Conservation (phyloP, 1,140 invertebrate genomes). For the Helicoverpa armigera region DNA sequence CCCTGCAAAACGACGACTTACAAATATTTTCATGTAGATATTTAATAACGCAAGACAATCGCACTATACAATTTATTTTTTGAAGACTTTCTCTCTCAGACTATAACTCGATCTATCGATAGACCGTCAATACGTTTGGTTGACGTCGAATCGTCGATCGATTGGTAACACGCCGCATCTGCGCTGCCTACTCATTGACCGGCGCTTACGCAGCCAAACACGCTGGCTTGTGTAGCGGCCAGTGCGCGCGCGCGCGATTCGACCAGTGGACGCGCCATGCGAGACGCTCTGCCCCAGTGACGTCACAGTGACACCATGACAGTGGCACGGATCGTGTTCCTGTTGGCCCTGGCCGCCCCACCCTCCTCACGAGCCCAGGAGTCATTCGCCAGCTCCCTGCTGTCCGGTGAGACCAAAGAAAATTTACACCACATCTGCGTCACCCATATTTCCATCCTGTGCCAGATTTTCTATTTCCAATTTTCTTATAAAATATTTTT, state of each 20-base stretch:
- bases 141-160: no score
- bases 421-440: conserved; percentile 1
- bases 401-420: conserved; percentile 88
- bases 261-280: conserved; percentile 63
- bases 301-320: conserved; percentile 54
- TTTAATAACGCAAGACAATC: no score
- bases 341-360: conserved; percentile 57
- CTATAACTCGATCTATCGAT: no score
- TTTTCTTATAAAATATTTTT: not conserved
- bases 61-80: not conserved
- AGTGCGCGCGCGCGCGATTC: conserved; percentile 55
- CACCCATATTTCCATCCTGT: conserved; percentile 6
- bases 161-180: conserved; percentile 2
- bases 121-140: no score
- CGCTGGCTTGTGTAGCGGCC: conserved; percentile 58
- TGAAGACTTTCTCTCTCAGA: not conserved
- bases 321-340: conserved; percentile 55
- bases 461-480: conserved; percentile 14
- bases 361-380: conserved; percentile 88
- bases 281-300: conserved; percentile 51
- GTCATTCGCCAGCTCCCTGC: conserved; percentile 91
- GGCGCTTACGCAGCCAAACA: conserved; percentile 49
- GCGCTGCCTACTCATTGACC: not conserved
- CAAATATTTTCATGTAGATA: no score
- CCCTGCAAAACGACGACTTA: no score